phyloP scores from a whole-genome alignment of 2,888 invertebrate genomes.

The Eledona agricola region DNA sequence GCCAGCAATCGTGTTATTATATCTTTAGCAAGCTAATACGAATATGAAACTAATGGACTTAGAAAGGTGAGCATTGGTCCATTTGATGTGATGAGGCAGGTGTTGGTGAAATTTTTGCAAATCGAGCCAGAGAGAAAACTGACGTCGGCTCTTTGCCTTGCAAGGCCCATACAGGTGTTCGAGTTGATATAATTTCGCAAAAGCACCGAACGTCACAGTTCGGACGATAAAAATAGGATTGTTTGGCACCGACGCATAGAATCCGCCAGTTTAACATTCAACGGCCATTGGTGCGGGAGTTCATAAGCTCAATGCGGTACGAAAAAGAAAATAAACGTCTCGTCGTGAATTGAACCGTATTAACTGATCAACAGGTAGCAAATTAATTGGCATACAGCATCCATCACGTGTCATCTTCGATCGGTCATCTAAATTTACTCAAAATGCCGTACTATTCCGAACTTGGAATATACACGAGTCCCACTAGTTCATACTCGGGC shows the following conservation, averaged over 20 bases:
- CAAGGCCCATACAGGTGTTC: constrained; percentile 35
- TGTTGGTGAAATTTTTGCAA: too few species aligned
- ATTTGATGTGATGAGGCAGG: too few species aligned
- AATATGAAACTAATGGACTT: too few species aligned
- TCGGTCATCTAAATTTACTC: constrained; percentile 35
- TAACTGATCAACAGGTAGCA: constrained; percentile 30
- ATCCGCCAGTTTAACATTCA: constrained; percentile 54
- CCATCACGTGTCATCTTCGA: constrained; percentile 41
- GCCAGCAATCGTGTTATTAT: too few species aligned
- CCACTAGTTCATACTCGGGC: constrained; percentile 65
- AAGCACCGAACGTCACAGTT: constrained; percentile 49
- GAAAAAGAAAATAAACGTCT: constrained; percentile 35
- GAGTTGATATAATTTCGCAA: constrained; percentile 21
- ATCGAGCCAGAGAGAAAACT: constrained; percentile 4
- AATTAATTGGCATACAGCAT: constrained; percentile 34
- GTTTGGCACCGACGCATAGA: constrained; percentile 55
- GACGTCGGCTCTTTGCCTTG: constrained; percentile 17
- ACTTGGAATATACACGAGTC: constrained; percentile 66
- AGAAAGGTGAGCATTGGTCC: too few species aligned
- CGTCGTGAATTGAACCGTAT: constrained; percentile 1
- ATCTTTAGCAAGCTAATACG: too few species aligned
- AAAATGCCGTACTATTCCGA: constrained; percentile 76
- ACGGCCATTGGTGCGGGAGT: constrained; percentile 49
- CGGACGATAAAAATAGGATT: constrained; percentile 57
- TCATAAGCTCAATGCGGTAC: constrained; percentile 20